Base-by-base conservation (phyloP, 2,113 vertebrate genomes). In the Melanocharis versteri region DNA sequence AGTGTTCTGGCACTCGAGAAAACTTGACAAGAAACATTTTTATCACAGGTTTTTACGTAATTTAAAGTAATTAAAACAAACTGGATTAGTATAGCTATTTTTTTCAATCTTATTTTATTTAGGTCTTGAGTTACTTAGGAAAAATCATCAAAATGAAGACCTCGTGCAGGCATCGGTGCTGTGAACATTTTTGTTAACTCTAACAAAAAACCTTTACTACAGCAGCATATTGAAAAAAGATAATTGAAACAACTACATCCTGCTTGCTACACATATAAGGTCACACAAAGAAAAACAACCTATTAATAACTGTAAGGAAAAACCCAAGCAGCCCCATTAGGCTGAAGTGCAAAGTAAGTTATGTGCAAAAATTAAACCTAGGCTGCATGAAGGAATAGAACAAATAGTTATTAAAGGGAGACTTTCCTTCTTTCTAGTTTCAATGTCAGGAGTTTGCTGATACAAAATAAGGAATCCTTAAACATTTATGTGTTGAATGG, bases 91-190 rank as follows among this genome's bases (percentile, higher is more conserved):
- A 60, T 51, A 64, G 20, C 2, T 28, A 27, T n/a, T 77, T n/a
- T 85, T 60, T 73, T 44, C 16, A 31, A 15, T 76, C 12, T 51
- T 77, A n/a, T 69, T 64, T 77, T 65, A 30, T 62, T 21, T 39
- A 26, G 8, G 15, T 51, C 17, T 68, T 31, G 53, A 39, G 6
- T 53, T 8, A 27, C 56, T 61, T 58, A 88, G 23, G 23, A 70
- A 62, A 27, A 28, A 69, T 71, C 4, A 93, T 22, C 18, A 77
- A 54, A 89, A 75, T 79, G 12, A 93, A 58, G 31, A 82, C 5
- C 5, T 44, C 4, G 0, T 33, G 10, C 6, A 9, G 42, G 7
- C 23, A 85, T 39, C 35, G 39, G 6, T 9, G 9, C 4, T 37
- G 13, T 33, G 61, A 54, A 56, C 37, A 7, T 31, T 77, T 62